Evolutionary conservation across 2,113 vertebrate species (phyloP).

Genomic region (Cygnus buccinator): DNA sequence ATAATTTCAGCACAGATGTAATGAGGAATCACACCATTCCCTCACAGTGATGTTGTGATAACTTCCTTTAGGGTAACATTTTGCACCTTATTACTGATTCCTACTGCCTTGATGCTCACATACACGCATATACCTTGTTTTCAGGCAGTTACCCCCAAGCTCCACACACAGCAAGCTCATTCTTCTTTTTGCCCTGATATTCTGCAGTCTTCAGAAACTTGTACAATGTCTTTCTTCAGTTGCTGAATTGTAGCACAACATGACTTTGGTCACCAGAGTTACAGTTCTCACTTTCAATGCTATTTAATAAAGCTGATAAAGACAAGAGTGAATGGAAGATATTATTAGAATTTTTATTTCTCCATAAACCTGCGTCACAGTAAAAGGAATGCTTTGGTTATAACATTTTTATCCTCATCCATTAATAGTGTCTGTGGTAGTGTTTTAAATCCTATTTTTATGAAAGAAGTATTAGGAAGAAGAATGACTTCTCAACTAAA

Average conservation of each 20-base stretch:
- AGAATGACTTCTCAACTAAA: constrained; percentile 23
- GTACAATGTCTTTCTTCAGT: not conserved
- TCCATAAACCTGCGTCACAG: not conserved
- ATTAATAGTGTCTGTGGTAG: not conserved
- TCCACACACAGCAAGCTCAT: not conserved
- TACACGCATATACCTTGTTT: not conserved
- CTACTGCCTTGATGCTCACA: not conserved
- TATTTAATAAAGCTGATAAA: not conserved
- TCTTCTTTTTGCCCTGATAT: not conserved
- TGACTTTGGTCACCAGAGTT: not conserved
- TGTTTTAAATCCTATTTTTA: constrained; percentile 42
- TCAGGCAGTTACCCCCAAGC: not conserved
- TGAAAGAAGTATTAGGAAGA: not conserved
- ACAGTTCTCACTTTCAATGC: not conserved
- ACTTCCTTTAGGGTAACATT: not conserved
- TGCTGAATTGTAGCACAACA: not conserved
- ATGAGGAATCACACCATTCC: not conserved
- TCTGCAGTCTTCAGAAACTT: not conserved
- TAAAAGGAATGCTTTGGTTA: constrained; percentile 6
- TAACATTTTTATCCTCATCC: not conserved
- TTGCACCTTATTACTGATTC: not conserved
- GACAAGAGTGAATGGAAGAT: not conserved
- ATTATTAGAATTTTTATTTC: constrained; percentile 9
- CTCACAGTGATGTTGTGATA: not conserved
- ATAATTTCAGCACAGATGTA: not conserved